Evolutionary conservation across 1,140 invertebrate species (phyloP).

Genomic region (Calliphora vicina): DNA sequence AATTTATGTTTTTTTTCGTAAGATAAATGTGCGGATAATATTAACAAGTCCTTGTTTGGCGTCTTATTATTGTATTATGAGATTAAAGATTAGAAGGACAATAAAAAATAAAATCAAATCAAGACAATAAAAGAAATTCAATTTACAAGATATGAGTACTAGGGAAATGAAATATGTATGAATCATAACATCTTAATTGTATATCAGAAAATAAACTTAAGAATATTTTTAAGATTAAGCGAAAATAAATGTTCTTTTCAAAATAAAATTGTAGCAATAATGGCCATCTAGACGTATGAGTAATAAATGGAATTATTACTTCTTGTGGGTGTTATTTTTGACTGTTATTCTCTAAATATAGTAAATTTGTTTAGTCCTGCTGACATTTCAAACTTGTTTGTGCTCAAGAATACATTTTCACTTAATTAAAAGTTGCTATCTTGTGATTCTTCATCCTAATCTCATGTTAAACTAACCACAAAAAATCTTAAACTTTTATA

Average conservation of each 20-base stretch:
- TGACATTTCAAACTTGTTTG: not conserved
- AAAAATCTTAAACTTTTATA: not conserved
- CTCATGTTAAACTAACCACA: not conserved
- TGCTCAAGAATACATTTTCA: not conserved
- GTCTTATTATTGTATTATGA: not conserved
- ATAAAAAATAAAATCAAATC: not conserved
- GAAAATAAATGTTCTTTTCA: not conserved
- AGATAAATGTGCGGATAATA: not conserved
- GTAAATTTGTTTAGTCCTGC: not conserved
- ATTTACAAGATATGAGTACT: not conserved
- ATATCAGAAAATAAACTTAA: not conserved
- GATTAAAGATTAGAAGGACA: slow-evolving; percentile 6
- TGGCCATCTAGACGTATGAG: not conserved
- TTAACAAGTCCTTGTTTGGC: not conserved
- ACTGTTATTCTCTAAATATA: not conserved
- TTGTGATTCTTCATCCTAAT: not conserved
- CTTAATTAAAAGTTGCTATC: not conserved
- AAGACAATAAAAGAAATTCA: not conserved
- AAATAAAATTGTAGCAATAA: not conserved
- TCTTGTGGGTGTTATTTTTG: not conserved
- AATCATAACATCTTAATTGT: not conserved
- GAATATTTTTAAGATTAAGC: not conserved
- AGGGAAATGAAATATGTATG: not conserved
- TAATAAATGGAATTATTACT: not conserved
- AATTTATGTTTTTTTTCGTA: not conserved